Evolutionary conservation across 2,888 invertebrate species (phyloP), one percentile per base, ranked within the genome.

Genomic region (Agriopis aurantiaria): DNA sequence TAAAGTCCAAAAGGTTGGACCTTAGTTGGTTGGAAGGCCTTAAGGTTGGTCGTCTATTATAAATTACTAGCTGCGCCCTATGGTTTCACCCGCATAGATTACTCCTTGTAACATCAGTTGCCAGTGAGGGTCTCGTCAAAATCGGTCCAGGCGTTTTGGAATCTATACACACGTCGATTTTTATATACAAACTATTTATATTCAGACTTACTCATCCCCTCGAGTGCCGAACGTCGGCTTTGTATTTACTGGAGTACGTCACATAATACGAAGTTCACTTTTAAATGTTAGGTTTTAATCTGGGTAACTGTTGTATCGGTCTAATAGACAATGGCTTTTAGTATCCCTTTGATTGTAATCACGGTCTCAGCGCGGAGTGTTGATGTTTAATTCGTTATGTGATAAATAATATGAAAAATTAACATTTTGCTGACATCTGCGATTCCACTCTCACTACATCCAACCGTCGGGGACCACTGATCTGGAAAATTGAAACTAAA

Each of bases 401-500:
- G 58, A 70, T 76, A 71, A 64, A 65, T 60, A 71, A 67, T 63
- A 48, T 53, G 52, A 70, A 76, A 75, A 79, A 78, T 76, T 78
- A 77, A 78, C 79, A 86, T 83, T 84, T 78, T 74, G 79, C 81
- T 68, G 80, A 84, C 91, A 90, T 90, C 87, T 90, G 91, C 83
- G 82, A 55, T 23, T 64, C 57, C 56, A 58, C 46, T 67, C 68
- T 23, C 60, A 46, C 53, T 62, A 64, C 65, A 74, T 74, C 70
- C 61, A 55, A 72, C 71, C 84, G 92, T 88, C 88, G 84, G 84
- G 84, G 88, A 72, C 82, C 91, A 82, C 79, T 90, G 91, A 82
- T 77, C 90, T 81, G 92, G 92, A 93, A 93, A 93, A 93, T 93
- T 93, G 90, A 89, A 91, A 91, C 86, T 84, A 87, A 86, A 88